A percentile compares a stretch with the other conserved stretches of the same genome.
These are phyloP conservation scores for Esox masquinongy DNA, from an alignment of 2,797 vertebrate genomes.

Conservation along the genomic window DNA sequence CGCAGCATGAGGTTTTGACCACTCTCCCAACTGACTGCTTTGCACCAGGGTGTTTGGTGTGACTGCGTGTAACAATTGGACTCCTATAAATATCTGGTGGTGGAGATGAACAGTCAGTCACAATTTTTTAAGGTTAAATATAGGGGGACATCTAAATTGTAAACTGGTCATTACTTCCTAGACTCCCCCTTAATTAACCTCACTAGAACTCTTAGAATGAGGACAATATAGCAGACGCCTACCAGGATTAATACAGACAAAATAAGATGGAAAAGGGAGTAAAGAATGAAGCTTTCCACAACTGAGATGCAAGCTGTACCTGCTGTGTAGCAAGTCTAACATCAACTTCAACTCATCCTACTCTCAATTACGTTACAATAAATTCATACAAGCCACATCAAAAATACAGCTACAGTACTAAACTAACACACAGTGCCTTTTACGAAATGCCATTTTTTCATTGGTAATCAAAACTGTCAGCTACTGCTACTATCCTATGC, in stretches of 20 bases:
- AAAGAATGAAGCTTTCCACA: not conserved
- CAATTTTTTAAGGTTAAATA: not conserved
- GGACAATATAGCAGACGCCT: not conserved
- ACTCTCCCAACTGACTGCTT: slow-evolving; percentile 45
- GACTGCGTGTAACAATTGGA: slow-evolving; percentile 24
- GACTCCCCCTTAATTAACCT: not conserved
- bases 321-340: not conserved
- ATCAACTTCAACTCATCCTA: not conserved
- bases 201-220: not conserved
- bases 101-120: slow-evolving; percentile 49
- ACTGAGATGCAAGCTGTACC: not conserved
- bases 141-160: not conserved
- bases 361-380: too few species aligned
- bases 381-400: too few species aligned
- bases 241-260: not conserved
- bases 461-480: too few species aligned
- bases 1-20: slow-evolving; percentile 35
- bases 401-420: too few species aligned
- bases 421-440: too few species aligned
- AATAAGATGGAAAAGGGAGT: not conserved
- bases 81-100: slow-evolving; percentile 61
- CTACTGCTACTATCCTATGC: too few species aligned
- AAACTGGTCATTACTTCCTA: not conserved
- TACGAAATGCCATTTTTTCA: too few species aligned
- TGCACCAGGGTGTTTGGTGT: slow-evolving; percentile 32